Evolutionary conservation across 2,797 vertebrate genomes (phyloP).

Genomic region (Sebastes nivosus): DNA sequence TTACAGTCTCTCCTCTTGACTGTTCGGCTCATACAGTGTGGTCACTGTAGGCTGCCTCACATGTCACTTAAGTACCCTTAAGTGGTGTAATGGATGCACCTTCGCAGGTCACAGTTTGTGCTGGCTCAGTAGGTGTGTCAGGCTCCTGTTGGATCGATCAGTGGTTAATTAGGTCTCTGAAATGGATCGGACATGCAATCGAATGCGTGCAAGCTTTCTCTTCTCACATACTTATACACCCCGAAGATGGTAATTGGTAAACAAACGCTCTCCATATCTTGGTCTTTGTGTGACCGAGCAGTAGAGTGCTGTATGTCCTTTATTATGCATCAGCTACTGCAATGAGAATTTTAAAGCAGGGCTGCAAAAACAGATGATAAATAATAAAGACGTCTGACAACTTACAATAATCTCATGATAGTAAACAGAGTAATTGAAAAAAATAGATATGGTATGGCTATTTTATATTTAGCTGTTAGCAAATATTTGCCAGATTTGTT

Average conservation of each 20-base stretch:
- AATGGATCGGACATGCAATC: slow-evolving; percentile 50
- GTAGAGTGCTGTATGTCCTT: background rate
- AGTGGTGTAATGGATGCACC: slow-evolving; percentile 26
- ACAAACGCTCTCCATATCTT: background rate
- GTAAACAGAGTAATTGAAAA: background rate
- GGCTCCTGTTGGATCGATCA: slow-evolving; percentile 51
- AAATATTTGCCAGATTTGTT: background rate
- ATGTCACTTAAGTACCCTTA: background rate
- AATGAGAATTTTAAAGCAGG: background rate
- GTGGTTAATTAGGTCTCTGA: slow-evolving; percentile 62
- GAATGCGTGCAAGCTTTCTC: slow-evolving; percentile 25
- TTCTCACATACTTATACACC: background rate
- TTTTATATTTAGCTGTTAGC: background rate
- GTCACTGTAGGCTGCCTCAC: background rate
- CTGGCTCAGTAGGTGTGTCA: slow-evolving; percentile 42
- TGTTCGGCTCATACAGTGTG: background rate
- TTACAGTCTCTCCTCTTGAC: background rate
- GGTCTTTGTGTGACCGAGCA: background rate
- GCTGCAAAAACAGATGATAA: background rate
- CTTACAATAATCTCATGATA: background rate
- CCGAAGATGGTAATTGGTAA: slow-evolving; percentile 8
- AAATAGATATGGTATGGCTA: background rate
- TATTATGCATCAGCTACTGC: background rate
- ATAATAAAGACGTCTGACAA: background rate
- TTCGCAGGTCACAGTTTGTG: slow-evolving; percentile 26